Base-by-base conservation (phyloP, 2,888 invertebrate species). In the Erebia palarica region DNA sequence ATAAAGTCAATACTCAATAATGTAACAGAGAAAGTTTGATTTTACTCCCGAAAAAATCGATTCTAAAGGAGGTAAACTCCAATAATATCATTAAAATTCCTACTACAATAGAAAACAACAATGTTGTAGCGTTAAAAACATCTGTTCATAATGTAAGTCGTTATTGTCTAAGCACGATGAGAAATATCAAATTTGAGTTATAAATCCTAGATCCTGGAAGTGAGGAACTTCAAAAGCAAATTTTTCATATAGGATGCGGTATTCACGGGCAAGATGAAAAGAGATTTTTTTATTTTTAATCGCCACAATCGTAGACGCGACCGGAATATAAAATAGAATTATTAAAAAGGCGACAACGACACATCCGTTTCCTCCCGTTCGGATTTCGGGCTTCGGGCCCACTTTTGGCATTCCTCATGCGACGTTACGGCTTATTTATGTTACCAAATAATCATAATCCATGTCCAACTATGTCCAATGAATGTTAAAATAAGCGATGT, bases 281-380 rank as follows among this genome's bases (percentile, higher is more conserved):
- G 86, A 82, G 68, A 82, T 82, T 80, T 82, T 49, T 63, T 84
- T 88, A 89, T 89, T 90, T 90, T 89, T 90, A 86, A 89, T 89
- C 85, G 80, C 82, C 81, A 82, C 84, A 83, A 83, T 82, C 80
- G 79, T 78, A 81, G 84, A 83, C 86, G 82, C 82, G 82, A 73
- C 82, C 79, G 78, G 85, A 87, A 88, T 89, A 87, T 88, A 87
- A 89, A 90, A 87, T 83, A 81, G 84, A 85, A 90, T 86, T 90
- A 89, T 90, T 90, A 90, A 89, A 91, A 88, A 86, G 82, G 81
- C 84, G 87, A 89, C 87, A 86, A 86, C 86, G 86, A 82, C 85
- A 85, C 90, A 88, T 91, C 91, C 91, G 91, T 80, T 91, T 91
- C 90, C 91, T 89, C 83, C 86, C 80, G 78, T 86, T 85, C 83